Evolutionary conservation across 2,797 vertebrate genomes (phyloP).

Genomic region (Anas acuta): DNA sequence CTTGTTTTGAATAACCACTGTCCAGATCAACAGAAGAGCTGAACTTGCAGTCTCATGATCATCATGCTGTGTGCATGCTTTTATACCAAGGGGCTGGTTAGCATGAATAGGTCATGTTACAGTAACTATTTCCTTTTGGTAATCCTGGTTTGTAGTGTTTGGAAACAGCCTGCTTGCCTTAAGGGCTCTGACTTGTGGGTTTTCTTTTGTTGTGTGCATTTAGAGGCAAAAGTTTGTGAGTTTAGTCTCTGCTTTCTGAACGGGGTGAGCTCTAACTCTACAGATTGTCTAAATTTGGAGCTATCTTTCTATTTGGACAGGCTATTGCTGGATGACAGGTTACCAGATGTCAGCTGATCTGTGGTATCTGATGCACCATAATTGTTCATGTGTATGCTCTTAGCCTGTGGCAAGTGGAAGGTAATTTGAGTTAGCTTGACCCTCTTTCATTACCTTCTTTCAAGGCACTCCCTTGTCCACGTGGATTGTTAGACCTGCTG

Average conservation of each 20-base stretch:
- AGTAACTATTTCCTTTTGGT: slow-evolving; percentile 37
- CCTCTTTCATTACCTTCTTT: slow-evolving; percentile 45
- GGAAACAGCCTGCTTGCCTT: neutral
- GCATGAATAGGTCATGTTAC: neutral
- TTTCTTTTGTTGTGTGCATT: neutral
- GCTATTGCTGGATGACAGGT: slow-evolving; percentile 55
- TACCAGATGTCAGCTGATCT: slow-evolving; percentile 66
- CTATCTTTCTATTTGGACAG: slow-evolving; percentile 39
- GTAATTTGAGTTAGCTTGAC: slow-evolving; percentile 69
- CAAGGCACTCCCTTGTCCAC: slow-evolving; percentile 41
- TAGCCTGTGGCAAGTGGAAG: slow-evolving; percentile 62
- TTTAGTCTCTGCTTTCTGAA: neutral
- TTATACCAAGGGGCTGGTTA: neutral
- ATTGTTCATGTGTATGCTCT: slow-evolving; percentile 59
- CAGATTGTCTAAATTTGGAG: slow-evolving; percentile 14
- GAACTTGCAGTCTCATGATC: slow-evolving; percentile 12
- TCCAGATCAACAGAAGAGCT: neutral
- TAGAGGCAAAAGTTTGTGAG: neutral
- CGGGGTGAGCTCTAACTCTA: neutral
- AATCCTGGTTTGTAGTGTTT: slow-evolving; percentile 11
- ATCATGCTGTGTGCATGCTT: neutral
- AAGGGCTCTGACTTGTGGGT: neutral
- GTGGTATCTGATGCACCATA: slow-evolving; percentile 61
- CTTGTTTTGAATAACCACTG: slow-evolving; percentile 1
- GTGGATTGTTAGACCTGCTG: slow-evolving; percentile 39